Conservation (phyloP, 2,113 vertebrate species). For the Cyphomyrus plagiostoma region DNA sequence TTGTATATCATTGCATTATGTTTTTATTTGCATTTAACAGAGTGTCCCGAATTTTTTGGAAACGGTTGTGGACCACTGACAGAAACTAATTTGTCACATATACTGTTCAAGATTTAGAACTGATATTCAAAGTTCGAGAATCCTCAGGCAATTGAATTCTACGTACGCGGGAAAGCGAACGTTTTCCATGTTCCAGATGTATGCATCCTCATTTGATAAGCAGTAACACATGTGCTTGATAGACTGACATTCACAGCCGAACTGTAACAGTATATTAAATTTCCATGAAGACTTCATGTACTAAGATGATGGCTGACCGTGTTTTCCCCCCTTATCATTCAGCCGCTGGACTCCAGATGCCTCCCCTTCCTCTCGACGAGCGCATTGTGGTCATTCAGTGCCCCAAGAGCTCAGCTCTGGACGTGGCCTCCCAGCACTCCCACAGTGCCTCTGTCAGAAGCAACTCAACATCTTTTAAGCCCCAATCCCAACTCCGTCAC, state of each 20-base stretch:
- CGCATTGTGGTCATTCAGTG: constrained; percentile 72
- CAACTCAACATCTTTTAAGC: constrained; percentile 22
- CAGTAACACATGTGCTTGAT: background rate
- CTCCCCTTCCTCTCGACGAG: constrained; percentile 78
- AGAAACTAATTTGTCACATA: background rate
- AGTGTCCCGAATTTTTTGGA: background rate
- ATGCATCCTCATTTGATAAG: background rate
- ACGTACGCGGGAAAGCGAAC: background rate
- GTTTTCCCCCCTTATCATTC: background rate
- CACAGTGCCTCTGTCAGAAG: constrained; percentile 2
- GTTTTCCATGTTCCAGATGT: background rate
- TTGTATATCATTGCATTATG: background rate
- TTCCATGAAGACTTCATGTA: background rate
- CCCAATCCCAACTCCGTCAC: constrained; percentile 44
- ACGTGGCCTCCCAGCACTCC: constrained; percentile 49
- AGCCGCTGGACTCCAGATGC: constrained; percentile 67
- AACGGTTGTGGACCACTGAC: background rate
- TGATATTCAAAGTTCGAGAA: background rate
- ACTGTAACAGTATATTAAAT: background rate
- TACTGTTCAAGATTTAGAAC: background rate
- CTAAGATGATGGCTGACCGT: background rate
- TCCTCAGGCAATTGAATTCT: background rate
- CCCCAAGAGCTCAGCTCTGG: constrained; percentile 61
- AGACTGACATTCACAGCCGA: background rate
- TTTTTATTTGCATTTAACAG: background rate